Base-by-base conservation (phyloP, 1,140 invertebrate species). In the Pinna nobilis region DNA sequence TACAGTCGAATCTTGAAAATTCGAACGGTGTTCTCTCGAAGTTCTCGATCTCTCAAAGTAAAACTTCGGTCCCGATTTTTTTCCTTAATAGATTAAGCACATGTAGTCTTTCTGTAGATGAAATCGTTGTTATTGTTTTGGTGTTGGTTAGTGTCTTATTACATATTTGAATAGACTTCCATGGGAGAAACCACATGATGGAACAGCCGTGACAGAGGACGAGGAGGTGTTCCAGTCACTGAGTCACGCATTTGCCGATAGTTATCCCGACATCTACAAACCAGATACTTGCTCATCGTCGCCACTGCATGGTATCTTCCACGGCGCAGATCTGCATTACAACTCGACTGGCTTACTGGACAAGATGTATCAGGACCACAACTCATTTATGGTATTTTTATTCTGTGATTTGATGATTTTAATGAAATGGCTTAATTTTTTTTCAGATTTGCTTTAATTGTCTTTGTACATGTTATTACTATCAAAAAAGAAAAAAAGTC, bases 191-290 rank as follows among this genome's bases (percentile, higher is more conserved):
- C 64, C 37, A 32, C 37, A 57, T 35, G 68, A 74, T 60, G 68
- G 74, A 1, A 60, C 73, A 20, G 67, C 72, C 18, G 49, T 78
- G 3, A 88, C 82, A 11, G 78, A 87, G 47, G 84, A 89, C 76
- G 87, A 89, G 37, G 81, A 81, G 2, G 67, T 80, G 1, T 84
- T 89, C 75, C 79, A 85, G 70, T 78, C 81, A n/a, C 75, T 90
- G 20, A 85, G 85, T 23, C 72, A 81, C 23, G 71, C 84, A 67
- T 84, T 82, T 79, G 81, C 84, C 94, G 94, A 82, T 60, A 67
- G 61, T 30, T 75, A 82, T 59, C 80, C 84, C 9, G 69, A 74
- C 11, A 81, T 87, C 53, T 82, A 84, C 51, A 68, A 80, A 49
- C 15, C 68, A 20, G 77, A 76, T 20, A 55, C 74, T 7, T 86